phyloP scores from a whole-genome alignment of 2,797 vertebrate genomes.

The Pangasius sanitwongsei region DNA sequence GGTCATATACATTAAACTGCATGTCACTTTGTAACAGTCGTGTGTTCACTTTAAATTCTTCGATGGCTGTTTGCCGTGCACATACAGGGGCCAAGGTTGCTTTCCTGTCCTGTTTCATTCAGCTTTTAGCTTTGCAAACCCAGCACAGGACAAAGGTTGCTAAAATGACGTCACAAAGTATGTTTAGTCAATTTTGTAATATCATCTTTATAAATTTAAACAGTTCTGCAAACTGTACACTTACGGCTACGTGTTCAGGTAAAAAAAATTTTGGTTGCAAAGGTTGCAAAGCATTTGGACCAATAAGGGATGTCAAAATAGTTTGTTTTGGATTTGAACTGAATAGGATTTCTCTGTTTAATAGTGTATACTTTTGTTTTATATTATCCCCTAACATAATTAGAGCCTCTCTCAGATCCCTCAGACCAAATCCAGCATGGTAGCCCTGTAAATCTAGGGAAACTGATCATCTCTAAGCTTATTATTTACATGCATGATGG shows the following conservation, averaged over 20 bases:
- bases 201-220: conserved; percentile 16
- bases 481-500: not conserved
- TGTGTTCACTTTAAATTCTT: conserved; percentile 62
- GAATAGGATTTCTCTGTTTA: not conserved
- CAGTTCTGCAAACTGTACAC: not conserved
- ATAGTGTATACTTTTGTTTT: not conserved
- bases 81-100: conserved; percentile 75
- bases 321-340: not conserved
- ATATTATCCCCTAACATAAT: not conserved
- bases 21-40: not conserved
- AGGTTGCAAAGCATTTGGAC: not conserved
- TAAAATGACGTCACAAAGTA: conserved; percentile 57
- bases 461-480: not conserved
- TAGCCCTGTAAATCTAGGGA: not conserved
- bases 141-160: conserved; percentile 75
- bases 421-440: too few species aligned
- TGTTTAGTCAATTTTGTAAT: conserved; percentile 56
- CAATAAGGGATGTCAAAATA: not conserved
- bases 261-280: too few species aligned
- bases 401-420: not conserved
- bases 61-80: conserved; percentile 68
- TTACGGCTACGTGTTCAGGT: not conserved
- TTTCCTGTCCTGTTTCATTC: conserved; percentile 74
- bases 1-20: not conserved
- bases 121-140: conserved; percentile 74